phyloP scores from a whole-genome alignment of 2,113 vertebrate genomes.

The Engystomops pustulosus region DNA sequence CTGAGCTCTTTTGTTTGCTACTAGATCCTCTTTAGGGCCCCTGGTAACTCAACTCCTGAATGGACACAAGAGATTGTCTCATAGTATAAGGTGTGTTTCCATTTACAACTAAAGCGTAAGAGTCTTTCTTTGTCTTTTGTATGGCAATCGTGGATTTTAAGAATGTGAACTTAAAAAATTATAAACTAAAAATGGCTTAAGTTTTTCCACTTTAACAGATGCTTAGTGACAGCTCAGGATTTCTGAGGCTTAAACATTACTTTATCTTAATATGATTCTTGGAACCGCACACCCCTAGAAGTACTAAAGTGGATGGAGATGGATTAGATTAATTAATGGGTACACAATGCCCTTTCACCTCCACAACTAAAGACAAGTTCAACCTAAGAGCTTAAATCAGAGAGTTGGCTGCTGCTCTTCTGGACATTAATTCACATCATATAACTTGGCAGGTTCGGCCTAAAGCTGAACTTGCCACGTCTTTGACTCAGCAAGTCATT shows the following conservation, averaged over 20 bases:
- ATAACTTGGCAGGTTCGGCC: slow-evolving; percentile 78
- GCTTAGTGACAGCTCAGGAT: slow-evolving; percentile 58
- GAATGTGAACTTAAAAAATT: slow-evolving; percentile 59
- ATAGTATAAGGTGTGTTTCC: slow-evolving; percentile 26
- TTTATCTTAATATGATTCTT: slow-evolving; percentile 72
- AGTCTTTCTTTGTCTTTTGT: slow-evolving; percentile 3
- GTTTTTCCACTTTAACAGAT: slow-evolving; percentile 58
- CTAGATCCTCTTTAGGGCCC: slow-evolving; percentile 33
- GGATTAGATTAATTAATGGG: slow-evolving; percentile 77
- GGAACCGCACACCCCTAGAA: slow-evolving; percentile 69
- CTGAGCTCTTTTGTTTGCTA: slow-evolving; percentile 20
- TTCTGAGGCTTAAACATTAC: slow-evolving; percentile 64
- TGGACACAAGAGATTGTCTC: slow-evolving; percentile 31
- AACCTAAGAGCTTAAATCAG: slow-evolving; percentile 79
- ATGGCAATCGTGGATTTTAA: background rate
- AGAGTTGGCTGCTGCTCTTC: slow-evolving; percentile 71
- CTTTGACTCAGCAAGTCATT: slow-evolving; percentile 69
- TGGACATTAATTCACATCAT: slow-evolving; percentile 80
- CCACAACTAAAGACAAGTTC: slow-evolving; percentile 76
- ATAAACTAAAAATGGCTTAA: slow-evolving; percentile 61
- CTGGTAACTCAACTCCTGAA: slow-evolving; percentile 43
- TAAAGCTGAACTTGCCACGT: slow-evolving; percentile 78
- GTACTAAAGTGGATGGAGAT: slow-evolving; percentile 76
- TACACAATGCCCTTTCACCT: slow-evolving; percentile 76
- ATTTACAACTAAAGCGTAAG: background rate